These are phyloP conservation scores for Loris lydekkerianus DNA, from an alignment of 2,797 vertebrate species.

Conservation along the genomic window DNA sequence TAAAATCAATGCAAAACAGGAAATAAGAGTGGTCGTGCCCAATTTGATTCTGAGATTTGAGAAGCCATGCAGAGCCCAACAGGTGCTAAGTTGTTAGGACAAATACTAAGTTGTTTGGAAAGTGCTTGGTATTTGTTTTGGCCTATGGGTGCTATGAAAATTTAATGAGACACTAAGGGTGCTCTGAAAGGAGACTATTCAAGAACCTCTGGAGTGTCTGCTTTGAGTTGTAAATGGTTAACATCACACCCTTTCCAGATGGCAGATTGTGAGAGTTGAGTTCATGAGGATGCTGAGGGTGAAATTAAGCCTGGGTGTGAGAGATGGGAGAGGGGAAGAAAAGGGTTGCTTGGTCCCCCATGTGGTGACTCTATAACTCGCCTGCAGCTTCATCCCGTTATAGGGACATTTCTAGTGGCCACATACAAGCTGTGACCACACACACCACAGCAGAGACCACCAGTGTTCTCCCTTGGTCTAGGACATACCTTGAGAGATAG, in stretches of 20 bases:
- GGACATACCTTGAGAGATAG: constrained; percentile 94
- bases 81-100: neutral
- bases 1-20: neutral
- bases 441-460: neutral
- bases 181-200: neutral
- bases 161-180: neutral
- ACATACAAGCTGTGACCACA: neutral
- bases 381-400: neutral
- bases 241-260: accelerated
- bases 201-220: neutral
- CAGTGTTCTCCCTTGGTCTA: neutral
- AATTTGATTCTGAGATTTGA: neutral
- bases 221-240: too few species aligned
- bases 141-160: neutral
- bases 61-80: neutral
- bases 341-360: accelerated
- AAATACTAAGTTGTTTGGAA: neutral
- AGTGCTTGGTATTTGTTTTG: neutral
- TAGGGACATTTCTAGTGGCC: neutral
- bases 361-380: neutral
- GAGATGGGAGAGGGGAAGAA: neutral
- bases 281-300: neutral
- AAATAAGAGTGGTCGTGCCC: neutral
- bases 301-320: neutral
- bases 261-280: neutral